Base-by-base conservation (phyloP, 2,888 invertebrate species). In the Abrostola tripartita region DNA sequence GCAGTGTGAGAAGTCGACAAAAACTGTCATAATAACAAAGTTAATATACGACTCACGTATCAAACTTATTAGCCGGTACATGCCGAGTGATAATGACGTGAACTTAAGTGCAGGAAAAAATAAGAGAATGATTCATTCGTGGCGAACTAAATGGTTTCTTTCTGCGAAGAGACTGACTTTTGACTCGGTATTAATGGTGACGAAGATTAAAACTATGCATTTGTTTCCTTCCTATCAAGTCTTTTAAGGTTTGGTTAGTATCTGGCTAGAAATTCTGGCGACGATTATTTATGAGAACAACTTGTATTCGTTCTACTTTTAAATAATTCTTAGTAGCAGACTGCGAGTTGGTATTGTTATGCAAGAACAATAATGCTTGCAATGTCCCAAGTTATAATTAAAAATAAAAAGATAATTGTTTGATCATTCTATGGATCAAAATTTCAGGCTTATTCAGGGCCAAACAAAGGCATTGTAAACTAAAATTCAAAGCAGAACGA, bases 21-120 rank as follows among this genome's bases (percentile, higher is more conserved):
- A 77, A 81, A 83, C 71, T 78, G 70, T 76, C 69, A 71, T 76
- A 72, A 81, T 71, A 69, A 65, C 52, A 38, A 74, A 71, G 71
- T 84, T 78, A 68, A 72, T 75, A 84, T 67, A 69, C 76, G 44
- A 36, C 57, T 68, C 84, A 84, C 84, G 84, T 82, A 71, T 65
- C 61, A 38, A 72, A 81, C 78, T 76, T 78, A 81, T 84, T 82
- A 82, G 67, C 59, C 52, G 55, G 44, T 56, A 72, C 75, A 77
- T 12, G 73, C 42, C 55, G 57, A 69, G 73, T 68, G 72, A 79
- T 77, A 77, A 73, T 63, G 66, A 61, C 54, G 53, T 70, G 64
- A 57, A 35, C 47, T 70, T 68, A 60, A 74, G 61, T 63, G 54
- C 37, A 41, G 38, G 54, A 63, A 71, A 66, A 72, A 70, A 62